Conservation (phyloP, 2,888 invertebrate species). For the Drosophila prostipennis region DNA sequence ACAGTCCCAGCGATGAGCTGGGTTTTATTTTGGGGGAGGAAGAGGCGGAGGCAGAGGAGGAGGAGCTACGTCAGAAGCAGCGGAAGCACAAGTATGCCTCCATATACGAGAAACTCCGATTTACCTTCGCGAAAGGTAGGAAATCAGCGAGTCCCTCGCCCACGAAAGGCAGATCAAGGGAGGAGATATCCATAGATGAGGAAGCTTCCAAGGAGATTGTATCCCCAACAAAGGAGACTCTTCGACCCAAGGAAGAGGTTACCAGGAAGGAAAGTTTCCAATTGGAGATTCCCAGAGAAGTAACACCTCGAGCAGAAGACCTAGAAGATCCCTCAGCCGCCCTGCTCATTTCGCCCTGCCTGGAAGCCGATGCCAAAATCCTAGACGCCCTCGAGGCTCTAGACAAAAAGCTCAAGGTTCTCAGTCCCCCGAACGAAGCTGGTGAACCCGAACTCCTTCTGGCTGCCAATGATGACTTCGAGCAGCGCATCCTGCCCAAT, state of each 20-base stretch:
- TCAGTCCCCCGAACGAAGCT: conserved; percentile 34
- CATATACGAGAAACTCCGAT: conserved; percentile 82
- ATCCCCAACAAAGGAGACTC: background rate
- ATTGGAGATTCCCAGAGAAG: background rate
- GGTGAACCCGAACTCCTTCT: conserved; percentile 51
- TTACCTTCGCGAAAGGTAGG: conserved; percentile 68
- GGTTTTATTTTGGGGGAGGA: conserved; percentile 9
- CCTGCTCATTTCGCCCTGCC: conserved; percentile 48
- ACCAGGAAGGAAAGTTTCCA: background rate
- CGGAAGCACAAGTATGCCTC: conserved; percentile 80
- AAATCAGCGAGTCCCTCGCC: conserved; percentile 43
- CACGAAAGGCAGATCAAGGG: conserved; percentile 13
- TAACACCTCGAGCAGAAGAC: background rate
- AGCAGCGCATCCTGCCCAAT: conserved; percentile 86
- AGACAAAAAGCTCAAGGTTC: conserved; percentile 79
- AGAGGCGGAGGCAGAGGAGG: conserved; percentile 34
- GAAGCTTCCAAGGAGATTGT: background rate
- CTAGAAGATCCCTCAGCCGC: background rate
- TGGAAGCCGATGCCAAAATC: conserved; percentile 79
- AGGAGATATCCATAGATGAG: conserved; percentile 13
- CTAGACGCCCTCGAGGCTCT: conserved; percentile 81
- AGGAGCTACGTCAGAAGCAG: conserved; percentile 62
- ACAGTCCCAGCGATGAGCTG: conserved; percentile 1
- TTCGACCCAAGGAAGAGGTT: background rate
- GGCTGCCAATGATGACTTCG: conserved; percentile 73